phyloP scores from a whole-genome alignment of 2,888 invertebrate species.

The Saturnia pavonia region DNA sequence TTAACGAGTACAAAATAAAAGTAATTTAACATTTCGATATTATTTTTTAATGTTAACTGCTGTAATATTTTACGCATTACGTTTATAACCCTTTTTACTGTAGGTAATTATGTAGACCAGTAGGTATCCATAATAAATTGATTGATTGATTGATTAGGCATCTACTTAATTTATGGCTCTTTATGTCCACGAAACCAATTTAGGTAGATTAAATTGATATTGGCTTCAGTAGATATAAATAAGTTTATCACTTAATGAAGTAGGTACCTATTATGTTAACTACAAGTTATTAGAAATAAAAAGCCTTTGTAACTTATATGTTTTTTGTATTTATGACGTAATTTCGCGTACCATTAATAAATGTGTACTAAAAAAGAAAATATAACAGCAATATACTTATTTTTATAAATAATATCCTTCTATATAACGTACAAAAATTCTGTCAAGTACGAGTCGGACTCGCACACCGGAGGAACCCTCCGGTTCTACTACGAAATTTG shows the following conservation, averaged over 20 bases:
- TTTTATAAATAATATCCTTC: neutral
- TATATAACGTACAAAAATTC: neutral
- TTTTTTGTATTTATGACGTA: neutral
- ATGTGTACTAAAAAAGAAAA: neutral
- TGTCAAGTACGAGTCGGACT: neutral
- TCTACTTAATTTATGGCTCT: slow-evolving; percentile 13
- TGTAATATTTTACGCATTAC: neutral
- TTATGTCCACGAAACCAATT: neutral
- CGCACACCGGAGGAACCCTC: neutral
- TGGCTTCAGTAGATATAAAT: neutral
- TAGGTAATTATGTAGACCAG: neutral
- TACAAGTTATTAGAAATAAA: neutral
- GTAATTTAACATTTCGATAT: neutral
- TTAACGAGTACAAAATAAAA: neutral
- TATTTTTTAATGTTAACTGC: neutral
- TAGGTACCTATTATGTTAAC: neutral
- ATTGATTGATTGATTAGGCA: neutral
- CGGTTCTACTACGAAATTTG: neutral
- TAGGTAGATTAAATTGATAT: slow-evolving; percentile 6
- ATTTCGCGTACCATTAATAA: neutral
- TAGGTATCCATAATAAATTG: neutral
- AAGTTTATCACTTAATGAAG: neutral
- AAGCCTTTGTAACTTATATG: neutral
- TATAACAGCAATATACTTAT: neutral
- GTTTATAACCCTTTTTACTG: neutral